These are phyloP conservation scores for Phrynocephalus guinanensis DNA, from an alignment of 2,797 vertebrate species.

Conservation along the genomic window DNA sequence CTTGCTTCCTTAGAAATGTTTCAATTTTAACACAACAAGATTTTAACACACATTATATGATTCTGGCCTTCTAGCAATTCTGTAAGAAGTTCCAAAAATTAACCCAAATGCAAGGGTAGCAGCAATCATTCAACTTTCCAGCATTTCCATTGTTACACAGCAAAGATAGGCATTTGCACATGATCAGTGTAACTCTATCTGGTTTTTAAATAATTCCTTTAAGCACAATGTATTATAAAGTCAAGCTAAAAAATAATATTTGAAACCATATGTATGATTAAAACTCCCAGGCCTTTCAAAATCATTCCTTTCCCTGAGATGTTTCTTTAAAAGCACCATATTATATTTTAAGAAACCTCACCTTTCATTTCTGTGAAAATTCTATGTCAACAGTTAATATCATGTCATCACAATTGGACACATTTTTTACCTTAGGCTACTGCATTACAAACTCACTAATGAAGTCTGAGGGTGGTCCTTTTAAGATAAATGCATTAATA, in stretches of 20 bases:
- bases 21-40: not conserved
- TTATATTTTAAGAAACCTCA: slow-evolving; percentile 1
- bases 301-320: slow-evolving; percentile 13
- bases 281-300: not conserved
- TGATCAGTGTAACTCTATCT: not conserved
- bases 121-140: not conserved
- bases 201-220: not conserved
- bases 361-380: slow-evolving; percentile 40
- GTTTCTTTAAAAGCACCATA: slow-evolving; percentile 17
- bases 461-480: slow-evolving; percentile 77
- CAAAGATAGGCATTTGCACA: not conserved
- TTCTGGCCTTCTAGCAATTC: not conserved
- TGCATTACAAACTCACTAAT: slow-evolving; percentile 59
- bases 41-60: not conserved
- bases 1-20: not conserved
- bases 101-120: not conserved
- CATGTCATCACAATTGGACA: slow-evolving; percentile 53
- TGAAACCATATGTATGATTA: not conserved
- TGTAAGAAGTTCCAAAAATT: not conserved
- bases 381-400: slow-evolving; percentile 55
- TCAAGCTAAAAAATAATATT: slow-evolving; percentile 30
- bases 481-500: slow-evolving; percentile 71
- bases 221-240: not conserved
- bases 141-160: not conserved
- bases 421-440: slow-evolving; percentile 64